Evolutionary conservation across 2,797 vertebrate genomes (phyloP).

Genomic region (Linurgus olivaceus): DNA sequence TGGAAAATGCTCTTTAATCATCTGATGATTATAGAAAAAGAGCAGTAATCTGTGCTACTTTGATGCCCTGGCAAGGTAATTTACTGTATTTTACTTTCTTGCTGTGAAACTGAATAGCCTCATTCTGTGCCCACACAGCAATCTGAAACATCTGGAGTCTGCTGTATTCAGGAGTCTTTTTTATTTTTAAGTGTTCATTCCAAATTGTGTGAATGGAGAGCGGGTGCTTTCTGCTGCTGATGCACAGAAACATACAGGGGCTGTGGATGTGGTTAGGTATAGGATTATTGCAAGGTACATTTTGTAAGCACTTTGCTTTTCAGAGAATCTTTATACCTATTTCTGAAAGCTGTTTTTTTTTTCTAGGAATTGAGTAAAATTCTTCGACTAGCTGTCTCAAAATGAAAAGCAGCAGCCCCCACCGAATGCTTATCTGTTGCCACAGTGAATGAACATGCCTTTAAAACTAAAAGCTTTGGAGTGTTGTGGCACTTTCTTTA

Average conservation of each 20-base stretch:
- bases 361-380: background rate
- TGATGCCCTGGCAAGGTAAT: slow-evolving; percentile 33
- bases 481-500: background rate
- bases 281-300: background rate
- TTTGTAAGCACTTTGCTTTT: background rate
- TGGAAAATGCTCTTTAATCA: slow-evolving; percentile 59
- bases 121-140: background rate
- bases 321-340: background rate
- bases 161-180: background rate
- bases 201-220: background rate
- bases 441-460: background rate
- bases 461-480: background rate
- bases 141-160: slow-evolving; percentile 51
- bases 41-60: slow-evolving; percentile 23
- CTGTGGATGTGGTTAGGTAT: background rate
- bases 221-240: background rate
- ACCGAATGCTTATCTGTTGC: background rate
- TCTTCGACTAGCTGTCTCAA: background rate
- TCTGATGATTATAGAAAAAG: slow-evolving; percentile 12
- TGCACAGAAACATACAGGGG: background rate
- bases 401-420: background rate
- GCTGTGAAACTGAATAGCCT: slow-evolving; percentile 3
- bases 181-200: background rate
- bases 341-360: background rate
- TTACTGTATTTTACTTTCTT: slow-evolving; percentile 47